These are phyloP conservation scores for Staurois parvus DNA, from an alignment of 2,797 vertebrate genomes.

Conservation along the genomic window DNA sequence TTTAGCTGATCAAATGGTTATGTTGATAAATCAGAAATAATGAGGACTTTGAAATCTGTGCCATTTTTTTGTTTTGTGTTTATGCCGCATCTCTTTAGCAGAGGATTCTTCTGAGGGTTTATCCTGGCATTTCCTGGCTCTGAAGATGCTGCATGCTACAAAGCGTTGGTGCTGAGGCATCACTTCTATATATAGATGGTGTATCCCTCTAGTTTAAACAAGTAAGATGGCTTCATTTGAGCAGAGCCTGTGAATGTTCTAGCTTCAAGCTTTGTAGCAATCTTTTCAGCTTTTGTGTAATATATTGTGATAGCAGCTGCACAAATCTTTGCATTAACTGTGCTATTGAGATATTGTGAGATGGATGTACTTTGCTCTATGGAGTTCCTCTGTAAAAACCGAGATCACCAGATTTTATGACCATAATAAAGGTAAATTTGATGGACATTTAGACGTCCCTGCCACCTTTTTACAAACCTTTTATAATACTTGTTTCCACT, in stretches of 20 bases:
- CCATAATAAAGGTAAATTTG: too few species aligned
- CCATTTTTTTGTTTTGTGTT: conserved; percentile 37
- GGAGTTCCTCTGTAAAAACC: too few species aligned
- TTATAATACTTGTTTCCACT: too few species aligned
- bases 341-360: too few species aligned
- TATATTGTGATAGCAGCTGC: too few species aligned
- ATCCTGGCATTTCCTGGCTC: conserved; percentile 42
- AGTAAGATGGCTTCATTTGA: not conserved
- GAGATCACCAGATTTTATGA: too few species aligned
- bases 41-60: not conserved
- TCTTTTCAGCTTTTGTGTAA: not conserved
- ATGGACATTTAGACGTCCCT: too few species aligned
- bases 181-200: conserved; percentile 43
- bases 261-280: conserved; percentile 8
- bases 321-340: too few species aligned
- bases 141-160: conserved; percentile 43
- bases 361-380: too few species aligned
- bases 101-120: conserved; percentile 43
- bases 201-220: conserved; percentile 33
- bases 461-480: too few species aligned
- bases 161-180: conserved; percentile 45
- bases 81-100: conserved; percentile 24
- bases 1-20: too few species aligned
- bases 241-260: conserved; percentile 4
- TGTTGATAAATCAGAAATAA: too few species aligned